These are phyloP conservation scores for Hylaea fasciaria DNA, from an alignment of 2,888 invertebrate genomes.

Conservation along the genomic window DNA sequence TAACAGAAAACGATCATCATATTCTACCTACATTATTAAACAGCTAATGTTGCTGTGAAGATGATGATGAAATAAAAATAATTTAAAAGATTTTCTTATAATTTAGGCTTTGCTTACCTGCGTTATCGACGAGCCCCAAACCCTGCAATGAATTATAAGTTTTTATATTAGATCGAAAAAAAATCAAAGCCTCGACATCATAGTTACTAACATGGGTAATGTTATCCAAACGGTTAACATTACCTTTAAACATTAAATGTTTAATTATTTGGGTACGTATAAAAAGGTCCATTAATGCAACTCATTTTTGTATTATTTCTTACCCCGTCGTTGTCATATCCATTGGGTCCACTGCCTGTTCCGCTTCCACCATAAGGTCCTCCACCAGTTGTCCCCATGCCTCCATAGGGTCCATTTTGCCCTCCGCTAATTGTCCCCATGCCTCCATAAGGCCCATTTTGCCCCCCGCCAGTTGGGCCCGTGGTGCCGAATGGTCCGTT, in stretches of 20 bases:
- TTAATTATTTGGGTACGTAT: no score
- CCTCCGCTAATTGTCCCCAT: background rate
- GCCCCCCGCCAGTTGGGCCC: background rate
- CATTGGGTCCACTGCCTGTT: conserved; percentile 18
- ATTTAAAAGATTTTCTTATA: no score
- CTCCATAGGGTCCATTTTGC: conserved; percentile 5
- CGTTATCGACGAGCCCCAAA: conserved; percentile 37
- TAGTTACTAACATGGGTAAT: no score
- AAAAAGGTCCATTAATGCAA: background rate
- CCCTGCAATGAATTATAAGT: conserved; percentile 40
- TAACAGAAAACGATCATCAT: conserved; percentile 39
- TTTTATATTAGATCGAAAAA: background rate
- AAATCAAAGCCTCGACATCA: background rate
- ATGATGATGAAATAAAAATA: no score
- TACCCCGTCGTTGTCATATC: conserved; percentile 48
- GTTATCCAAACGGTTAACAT: no score
- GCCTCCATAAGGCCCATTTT: background rate
- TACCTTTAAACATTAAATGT: no score
- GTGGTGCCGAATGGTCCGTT: no score
- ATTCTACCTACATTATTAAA: no score
- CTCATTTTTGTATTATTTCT: conserved; percentile 31
- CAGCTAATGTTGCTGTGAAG: no score
- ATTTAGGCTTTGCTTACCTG: conserved; percentile 39
- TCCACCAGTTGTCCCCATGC: background rate
- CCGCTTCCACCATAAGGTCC: conserved; percentile 19